Evolutionary conservation across 2,113 vertebrate genomes (phyloP).

Genomic region (Pelodiscus sinensis): DNA sequence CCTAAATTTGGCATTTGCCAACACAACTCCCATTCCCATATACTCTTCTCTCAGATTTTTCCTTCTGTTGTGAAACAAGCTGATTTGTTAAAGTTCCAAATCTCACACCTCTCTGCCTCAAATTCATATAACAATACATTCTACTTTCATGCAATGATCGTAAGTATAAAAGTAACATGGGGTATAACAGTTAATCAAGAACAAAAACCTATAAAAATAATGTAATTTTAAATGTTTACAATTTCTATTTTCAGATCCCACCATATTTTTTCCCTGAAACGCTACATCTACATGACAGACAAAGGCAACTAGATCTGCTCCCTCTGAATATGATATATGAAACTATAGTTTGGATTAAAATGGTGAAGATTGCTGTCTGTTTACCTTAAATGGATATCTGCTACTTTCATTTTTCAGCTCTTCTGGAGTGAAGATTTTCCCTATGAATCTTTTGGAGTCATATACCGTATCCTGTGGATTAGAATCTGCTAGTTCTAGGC

Average conservation of each 20-base stretch:
- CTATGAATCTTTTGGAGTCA: conserved; percentile 96
- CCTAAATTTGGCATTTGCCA: neutral
- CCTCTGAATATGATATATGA: neutral
- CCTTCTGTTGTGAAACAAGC: neutral
- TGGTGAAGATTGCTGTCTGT: neutral
- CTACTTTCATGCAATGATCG: neutral
- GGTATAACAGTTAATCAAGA: neutral
- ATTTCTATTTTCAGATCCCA: neutral
- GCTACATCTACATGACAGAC: neutral
- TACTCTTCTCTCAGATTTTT: neutral
- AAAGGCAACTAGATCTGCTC: neutral
- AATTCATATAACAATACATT: neutral
- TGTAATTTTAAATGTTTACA: neutral
- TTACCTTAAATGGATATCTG: conserved; percentile 95
- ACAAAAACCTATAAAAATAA: neutral
- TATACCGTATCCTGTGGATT: conserved; percentile 94
- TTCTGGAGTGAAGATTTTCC: conserved; percentile 88
- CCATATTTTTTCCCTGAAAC: neutral
- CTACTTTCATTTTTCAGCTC: conserved; percentile 86
- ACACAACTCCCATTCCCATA: neutral
- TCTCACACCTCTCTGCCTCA: neutral
- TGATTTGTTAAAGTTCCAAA: neutral
- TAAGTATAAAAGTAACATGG: neutral
- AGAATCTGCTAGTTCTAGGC: conserved; percentile 87
- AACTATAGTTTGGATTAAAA: neutral